Evolutionary conservation across 1,140 invertebrate genomes (phyloP).

Genomic region (Helicoverpa armigera): DNA sequence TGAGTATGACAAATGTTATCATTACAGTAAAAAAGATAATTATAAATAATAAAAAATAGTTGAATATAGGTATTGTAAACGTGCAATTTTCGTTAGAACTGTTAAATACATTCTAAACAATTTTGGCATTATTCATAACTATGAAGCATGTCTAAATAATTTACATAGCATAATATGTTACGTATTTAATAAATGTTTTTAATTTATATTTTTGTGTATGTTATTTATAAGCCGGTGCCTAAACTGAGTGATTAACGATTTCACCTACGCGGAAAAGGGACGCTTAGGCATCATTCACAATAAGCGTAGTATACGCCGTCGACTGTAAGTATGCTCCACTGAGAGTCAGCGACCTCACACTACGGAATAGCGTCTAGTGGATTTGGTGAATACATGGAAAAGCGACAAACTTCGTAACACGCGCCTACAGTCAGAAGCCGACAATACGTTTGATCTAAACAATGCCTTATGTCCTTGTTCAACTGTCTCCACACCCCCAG

Average conservation of each 20-base stretch:
- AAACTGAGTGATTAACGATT: neutral
- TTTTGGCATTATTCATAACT: slow-evolving; percentile 53
- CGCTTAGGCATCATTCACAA: no score
- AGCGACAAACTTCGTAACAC: neutral
- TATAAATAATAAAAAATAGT: slow-evolving; percentile 38
- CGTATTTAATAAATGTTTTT: slow-evolving; percentile 48
- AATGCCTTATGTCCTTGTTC: no score
- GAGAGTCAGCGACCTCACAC: no score
- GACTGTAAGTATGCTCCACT: no score
- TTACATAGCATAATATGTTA: slow-evolving; percentile 45
- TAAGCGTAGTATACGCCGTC: no score
- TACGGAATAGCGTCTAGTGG: no score
- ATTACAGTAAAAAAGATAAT: slow-evolving; percentile 15
- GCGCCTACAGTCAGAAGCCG: no score
- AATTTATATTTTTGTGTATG: slow-evolving; percentile 39
- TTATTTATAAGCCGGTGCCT: slow-evolving; percentile 30
- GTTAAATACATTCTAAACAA: slow-evolving; percentile 39
- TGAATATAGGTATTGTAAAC: slow-evolving; percentile 16
- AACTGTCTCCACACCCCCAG: no score
- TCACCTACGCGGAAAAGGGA: neutral
- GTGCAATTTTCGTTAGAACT: slow-evolving; percentile 40
- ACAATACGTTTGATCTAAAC: no score
- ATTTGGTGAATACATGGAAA: no score
- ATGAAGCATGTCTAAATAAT: slow-evolving; percentile 51
- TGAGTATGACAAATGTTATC: slow-evolving; percentile 33